A percentile compares a stretch with the other conserved stretches of the same genome.
Conservation (phyloP, 2,888 invertebrate species). For the Cryptus armator region DNA sequence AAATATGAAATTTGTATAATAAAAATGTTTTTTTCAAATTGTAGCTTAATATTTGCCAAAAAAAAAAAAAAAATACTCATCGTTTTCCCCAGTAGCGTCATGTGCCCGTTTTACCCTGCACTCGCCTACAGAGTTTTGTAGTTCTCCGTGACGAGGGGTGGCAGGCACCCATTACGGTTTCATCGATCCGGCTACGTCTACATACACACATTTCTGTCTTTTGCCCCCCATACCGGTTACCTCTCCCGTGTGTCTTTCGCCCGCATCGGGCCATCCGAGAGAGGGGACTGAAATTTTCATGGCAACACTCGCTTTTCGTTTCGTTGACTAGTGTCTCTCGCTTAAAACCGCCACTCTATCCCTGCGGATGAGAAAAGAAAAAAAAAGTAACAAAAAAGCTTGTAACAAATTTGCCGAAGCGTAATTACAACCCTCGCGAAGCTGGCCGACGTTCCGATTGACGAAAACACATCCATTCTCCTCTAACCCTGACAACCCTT, state of each 20-base stretch:
- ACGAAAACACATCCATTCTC: constrained; percentile 5
- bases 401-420: constrained; percentile 36
- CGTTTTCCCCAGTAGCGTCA: constrained; percentile 1
- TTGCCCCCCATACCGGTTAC: constrained; percentile 60
- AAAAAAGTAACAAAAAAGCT: neutral
- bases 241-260: constrained; percentile 67
- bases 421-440: constrained; percentile 59
- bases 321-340: constrained; percentile 6
- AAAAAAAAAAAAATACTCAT: too few relatives aligned
- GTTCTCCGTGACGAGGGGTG: constrained; percentile 62
- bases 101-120: too few relatives aligned
- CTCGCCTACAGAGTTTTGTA: constrained; percentile 61
- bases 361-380: neutral
- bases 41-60: too few relatives aligned
- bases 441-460: constrained; percentile 6
- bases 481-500: neutral
- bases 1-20: too few relatives aligned
- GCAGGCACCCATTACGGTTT: constrained; percentile 65
- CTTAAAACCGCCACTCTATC: neutral
- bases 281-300: constrained; percentile 56
- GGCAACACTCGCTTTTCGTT: constrained; percentile 29
- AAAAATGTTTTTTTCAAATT: too few relatives aligned
- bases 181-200: constrained; percentile 62
- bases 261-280: constrained; percentile 33
- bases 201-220: constrained; percentile 33